A percentile compares a stretch with the other conserved stretches of the same genome.
phyloP scores from a whole-genome alignment of 2,888 invertebrate species.

The Caradrina kadenii region DNA sequence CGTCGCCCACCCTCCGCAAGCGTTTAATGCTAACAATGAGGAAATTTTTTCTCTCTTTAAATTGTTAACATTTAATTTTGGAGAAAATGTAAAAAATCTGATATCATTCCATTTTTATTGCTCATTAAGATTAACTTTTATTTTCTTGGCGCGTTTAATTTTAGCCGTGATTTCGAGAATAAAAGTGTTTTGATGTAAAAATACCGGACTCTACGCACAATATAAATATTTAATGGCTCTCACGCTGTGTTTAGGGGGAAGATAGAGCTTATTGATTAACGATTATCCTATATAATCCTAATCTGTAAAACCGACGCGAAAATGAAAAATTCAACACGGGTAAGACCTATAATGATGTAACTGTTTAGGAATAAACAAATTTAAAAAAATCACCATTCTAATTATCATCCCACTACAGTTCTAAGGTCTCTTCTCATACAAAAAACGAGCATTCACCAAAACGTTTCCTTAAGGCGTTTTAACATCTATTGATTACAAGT shows the following conservation, averaged over 20 bases:
- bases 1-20: constrained; percentile 80
- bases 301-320: constrained; percentile 4
- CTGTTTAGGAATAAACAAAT: too few relatives aligned
- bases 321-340: background rate
- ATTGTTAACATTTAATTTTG: constrained; percentile 86
- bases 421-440: too few relatives aligned
- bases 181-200: constrained; percentile 52
- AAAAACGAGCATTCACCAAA: too few relatives aligned
- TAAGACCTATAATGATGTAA: too few relatives aligned
- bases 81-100: constrained; percentile 83
- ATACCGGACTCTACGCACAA: constrained; percentile 18
- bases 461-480: too few relatives aligned
- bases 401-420: too few relatives aligned
- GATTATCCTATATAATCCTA: constrained; percentile 25
- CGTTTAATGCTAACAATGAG: constrained; percentile 87
- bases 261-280: constrained; percentile 43
- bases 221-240: constrained; percentile 38
- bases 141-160: constrained; percentile 74
- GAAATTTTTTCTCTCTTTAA: constrained; percentile 82
- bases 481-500: too few relatives aligned
- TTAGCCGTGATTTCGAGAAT: constrained; percentile 66
- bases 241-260: background rate
- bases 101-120: constrained; percentile 83
- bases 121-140: constrained; percentile 82
- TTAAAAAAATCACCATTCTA: too few relatives aligned